Conservation (phyloP, 2,113 vertebrate species). For the Centrocercus urophasianus region DNA sequence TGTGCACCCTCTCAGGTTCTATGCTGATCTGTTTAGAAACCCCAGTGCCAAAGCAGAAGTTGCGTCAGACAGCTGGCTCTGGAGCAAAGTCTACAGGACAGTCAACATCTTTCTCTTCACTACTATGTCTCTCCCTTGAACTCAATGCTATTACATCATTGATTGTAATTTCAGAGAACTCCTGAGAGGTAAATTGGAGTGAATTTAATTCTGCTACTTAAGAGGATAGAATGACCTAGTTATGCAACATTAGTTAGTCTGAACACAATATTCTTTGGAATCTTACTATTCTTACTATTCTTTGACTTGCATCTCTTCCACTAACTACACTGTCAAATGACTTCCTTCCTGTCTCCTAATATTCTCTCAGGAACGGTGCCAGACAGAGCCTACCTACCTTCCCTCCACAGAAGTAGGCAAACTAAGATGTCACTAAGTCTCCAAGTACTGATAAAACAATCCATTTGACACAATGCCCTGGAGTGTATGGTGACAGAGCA, state of each 20-base stretch:
- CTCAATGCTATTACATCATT: background rate
- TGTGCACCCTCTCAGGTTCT: background rate
- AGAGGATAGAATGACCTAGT: background rate
- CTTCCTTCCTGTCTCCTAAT: background rate
- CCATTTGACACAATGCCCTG: background rate
- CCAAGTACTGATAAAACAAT: background rate
- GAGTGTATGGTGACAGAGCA: rapidly evolving
- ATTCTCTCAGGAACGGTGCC: background rate
- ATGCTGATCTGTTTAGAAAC: background rate
- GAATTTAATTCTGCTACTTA: background rate
- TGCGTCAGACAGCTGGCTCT: background rate
- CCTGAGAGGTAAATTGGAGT: background rate
- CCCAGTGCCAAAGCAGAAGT: background rate
- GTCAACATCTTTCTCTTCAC: background rate
- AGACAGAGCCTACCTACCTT: background rate
- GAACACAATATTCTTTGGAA: background rate
- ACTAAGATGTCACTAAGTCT: background rate
- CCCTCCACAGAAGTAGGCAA: background rate
- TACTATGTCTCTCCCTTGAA: background rate
- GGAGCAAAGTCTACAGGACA: background rate
- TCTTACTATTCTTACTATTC: background rate
- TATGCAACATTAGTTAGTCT: background rate
- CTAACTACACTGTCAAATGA: background rate
- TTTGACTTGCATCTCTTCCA: background rate
- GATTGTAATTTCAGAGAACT: background rate